These are phyloP conservation scores for Meda fulgida DNA, from an alignment of 2,797 vertebrate genomes.

Conservation along the genomic window DNA sequence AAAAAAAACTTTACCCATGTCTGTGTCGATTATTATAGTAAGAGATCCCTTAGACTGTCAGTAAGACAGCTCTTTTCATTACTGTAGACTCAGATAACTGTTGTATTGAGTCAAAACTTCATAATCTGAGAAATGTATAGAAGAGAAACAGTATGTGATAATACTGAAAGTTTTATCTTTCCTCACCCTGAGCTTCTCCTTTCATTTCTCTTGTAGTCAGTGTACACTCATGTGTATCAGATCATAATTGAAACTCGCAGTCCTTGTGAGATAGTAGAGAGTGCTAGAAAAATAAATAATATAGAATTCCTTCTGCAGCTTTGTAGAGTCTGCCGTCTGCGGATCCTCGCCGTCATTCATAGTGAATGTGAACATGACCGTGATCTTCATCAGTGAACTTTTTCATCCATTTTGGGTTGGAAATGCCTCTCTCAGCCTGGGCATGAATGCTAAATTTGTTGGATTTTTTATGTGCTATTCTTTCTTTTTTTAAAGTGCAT, in stretches of 20 bases:
- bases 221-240: slow-evolving; percentile 5
- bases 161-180: slow-evolving; percentile 64
- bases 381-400: slow-evolving; percentile 37
- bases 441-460: slow-evolving; percentile 19
- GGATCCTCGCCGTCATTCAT: slow-evolving; percentile 49
- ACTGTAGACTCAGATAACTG: slow-evolving; percentile 58
- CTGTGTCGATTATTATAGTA: not conserved
- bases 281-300: not conserved
- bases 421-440: not conserved
- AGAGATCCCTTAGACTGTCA: slow-evolving; percentile 6
- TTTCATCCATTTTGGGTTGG: slow-evolving; percentile 33
- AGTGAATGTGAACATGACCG: slow-evolving; percentile 51
- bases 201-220: slow-evolving; percentile 7
- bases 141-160: slow-evolving; percentile 19
- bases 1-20: not conserved
- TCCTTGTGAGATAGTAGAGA: not conserved
- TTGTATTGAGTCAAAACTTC: slow-evolving; percentile 4
- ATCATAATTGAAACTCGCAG: not conserved
- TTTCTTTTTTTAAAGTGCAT: not conserved
- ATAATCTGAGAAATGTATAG: slow-evolving; percentile 15
- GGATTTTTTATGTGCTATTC: not conserved
- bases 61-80: slow-evolving; percentile 49
- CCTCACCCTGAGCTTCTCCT: slow-evolving; percentile 50
- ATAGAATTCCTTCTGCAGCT: slow-evolving; percentile 58
- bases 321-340: slow-evolving; percentile 46